Evolutionary conservation across 2,888 invertebrate genomes (phyloP), one percentile per base, ranked within the genome.

Genomic region (Taphrorychus bicolor): DNA sequence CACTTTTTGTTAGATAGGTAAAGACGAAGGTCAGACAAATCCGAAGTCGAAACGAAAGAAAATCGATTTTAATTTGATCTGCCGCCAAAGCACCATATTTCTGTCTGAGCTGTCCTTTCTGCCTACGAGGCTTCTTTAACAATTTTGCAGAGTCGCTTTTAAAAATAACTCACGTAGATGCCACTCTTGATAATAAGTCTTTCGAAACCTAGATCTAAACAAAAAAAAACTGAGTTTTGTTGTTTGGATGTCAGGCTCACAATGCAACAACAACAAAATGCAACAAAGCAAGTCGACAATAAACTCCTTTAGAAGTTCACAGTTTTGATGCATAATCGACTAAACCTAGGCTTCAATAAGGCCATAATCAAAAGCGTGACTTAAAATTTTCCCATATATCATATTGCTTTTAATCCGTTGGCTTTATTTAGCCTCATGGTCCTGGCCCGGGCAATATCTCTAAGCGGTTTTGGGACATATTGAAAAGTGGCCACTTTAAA

Each of bases 401-500:
- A 51, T 19, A 16, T 18, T n/a, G 51, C 51, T 21, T 18, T 51
- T 51, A 51, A 54, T 54, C 24, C 11, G 11, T 16, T 14, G 54
- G 16, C 32, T 54, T 59, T 59, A 59, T 59, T 59, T 59, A 59
- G 22, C 48, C 23, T 22, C 24, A 59, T 24, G 14, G 21, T 21
- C 45, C n/a, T 9, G 14, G n/a, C 5, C 16, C 59, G 11, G 57
- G 60, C 58, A 58, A 65, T 59, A 65, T 59, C 42, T 59, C 53
- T 53, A 59, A 52, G 19, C 23, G 54, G 52, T 65, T 59, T 53
- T 14, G 32, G 24, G 45, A 58, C 52, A 21, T 65, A 59, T 53
- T 52, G 64, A 59, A 53, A 53, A 53, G 59, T 42, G 59, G 17
- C 58, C 59, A 65, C 65, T 59, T 60, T 60, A 60, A 52, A 59